Evolutionary conservation across 2,113 vertebrate genomes (phyloP).

Genomic region (Megaceryle torquata): DNA sequence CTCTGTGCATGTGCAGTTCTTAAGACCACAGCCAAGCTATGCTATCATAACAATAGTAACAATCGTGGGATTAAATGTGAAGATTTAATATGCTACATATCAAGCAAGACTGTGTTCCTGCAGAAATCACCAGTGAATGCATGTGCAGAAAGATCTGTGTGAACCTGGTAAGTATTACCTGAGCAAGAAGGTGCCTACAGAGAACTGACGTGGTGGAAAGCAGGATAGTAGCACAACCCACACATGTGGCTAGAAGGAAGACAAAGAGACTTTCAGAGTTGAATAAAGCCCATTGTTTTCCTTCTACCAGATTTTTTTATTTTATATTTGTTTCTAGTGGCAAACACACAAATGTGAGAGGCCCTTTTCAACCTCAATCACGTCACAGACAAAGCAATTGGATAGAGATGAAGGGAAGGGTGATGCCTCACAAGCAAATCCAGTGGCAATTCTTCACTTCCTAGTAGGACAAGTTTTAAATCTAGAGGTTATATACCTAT

Average conservation of each 20-base stretch:
- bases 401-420: slow-evolving; percentile 4
- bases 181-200: not conserved
- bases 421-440: not conserved
- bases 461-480: not conserved
- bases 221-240: not conserved
- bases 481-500: not conserved
- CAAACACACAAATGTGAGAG: not conserved
- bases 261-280: not conserved
- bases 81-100: not conserved
- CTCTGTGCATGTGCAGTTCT: not conserved
- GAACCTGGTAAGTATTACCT: not conserved
- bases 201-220: not conserved
- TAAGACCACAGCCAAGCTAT: not conserved
- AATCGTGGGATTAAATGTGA: not conserved
- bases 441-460: not conserved
- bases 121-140: not conserved
- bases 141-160: not conserved
- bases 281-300: slow-evolving; percentile 31
- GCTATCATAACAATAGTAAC: not conserved
- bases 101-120: not conserved
- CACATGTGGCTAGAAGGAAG: not conserved
- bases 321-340: slow-evolving; percentile 21
- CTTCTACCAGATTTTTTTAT: not conserved
- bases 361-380: not conserved
- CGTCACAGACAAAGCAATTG: not conserved